Conservation (phyloP, 2,888 invertebrate species). For the Ectemnius cavifrons region DNA sequence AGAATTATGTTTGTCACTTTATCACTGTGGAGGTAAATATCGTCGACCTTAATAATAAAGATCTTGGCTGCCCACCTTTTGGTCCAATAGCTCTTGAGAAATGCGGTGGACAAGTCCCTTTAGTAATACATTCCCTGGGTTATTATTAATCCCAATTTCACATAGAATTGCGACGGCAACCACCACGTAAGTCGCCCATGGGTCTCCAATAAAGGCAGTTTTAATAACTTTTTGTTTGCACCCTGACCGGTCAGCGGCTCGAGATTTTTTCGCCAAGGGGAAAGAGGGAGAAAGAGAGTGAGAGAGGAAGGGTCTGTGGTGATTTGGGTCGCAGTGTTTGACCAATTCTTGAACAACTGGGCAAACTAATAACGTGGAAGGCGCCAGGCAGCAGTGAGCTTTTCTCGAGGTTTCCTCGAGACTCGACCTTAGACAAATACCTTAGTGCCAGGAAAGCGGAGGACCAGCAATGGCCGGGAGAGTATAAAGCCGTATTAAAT, state of each 20-base stretch:
- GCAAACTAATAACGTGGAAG: constrained; percentile 58
- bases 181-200: not conserved
- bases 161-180: constrained; percentile 23
- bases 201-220: constrained; percentile 48
- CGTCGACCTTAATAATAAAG: too few species aligned
- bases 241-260: constrained; percentile 16
- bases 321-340: constrained; percentile 60
- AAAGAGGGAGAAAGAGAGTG: not conserved
- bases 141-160: constrained; percentile 33
- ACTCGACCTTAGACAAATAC: not conserved
- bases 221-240: constrained; percentile 53
- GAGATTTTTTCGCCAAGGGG: constrained; percentile 23
- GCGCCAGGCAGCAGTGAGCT: constrained; percentile 2
- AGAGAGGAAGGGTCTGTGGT: constrained; percentile 4
- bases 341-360: constrained; percentile 60
- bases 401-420: not conserved
- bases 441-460: not conserved
- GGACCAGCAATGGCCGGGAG: not conserved
- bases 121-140: not conserved
- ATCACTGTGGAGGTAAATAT: too few species aligned
- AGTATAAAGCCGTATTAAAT: constrained; percentile 64
- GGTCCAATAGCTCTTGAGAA: too few species aligned
- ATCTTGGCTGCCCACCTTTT: too few species aligned
- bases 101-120: too few species aligned
- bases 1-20: too few species aligned